phyloP scores from a whole-genome alignment of 1,140 invertebrate genomes.

The Odontomachus brunneus region DNA sequence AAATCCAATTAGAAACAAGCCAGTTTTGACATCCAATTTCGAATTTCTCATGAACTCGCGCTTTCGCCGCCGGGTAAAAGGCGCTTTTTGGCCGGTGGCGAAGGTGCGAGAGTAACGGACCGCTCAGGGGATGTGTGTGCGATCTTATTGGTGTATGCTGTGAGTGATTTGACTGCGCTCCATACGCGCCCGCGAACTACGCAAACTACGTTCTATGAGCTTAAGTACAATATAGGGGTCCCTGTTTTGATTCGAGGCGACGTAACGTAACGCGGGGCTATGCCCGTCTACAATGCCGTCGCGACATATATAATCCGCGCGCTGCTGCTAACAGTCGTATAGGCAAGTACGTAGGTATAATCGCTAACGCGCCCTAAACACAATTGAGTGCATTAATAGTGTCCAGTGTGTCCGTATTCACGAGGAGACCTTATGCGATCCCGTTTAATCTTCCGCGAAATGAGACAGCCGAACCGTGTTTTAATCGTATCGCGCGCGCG shows the following conservation, averaged over 20 bases:
- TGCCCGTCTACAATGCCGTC: conserved; percentile 33
- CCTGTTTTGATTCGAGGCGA: conserved; percentile 47
- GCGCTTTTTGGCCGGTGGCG: neutral
- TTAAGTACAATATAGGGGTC: conserved; percentile 51
- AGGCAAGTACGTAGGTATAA: neutral
- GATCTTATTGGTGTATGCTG: conserved; percentile 30
- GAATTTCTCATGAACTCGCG: neutral
- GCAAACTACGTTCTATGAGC: conserved; percentile 29
- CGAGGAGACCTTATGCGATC: too few species aligned
- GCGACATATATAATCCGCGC: conserved; percentile 39
- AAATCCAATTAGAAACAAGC: neutral
- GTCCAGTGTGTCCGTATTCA: too few species aligned
- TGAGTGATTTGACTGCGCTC: conserved; percentile 7
- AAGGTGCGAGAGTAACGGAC: conserved; percentile 34
- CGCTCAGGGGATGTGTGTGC: conserved; percentile 10
- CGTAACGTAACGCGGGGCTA: conserved; percentile 32
- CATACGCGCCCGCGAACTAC: neutral
- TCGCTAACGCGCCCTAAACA: conserved; percentile 3
- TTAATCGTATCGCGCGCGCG: too few species aligned
- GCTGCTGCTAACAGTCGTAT: conserved; percentile 18
- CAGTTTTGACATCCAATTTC: neutral
- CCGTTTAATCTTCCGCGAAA: too few species aligned
- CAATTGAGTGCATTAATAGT: neutral
- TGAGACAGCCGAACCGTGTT: too few species aligned
- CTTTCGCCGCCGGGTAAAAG: too few species aligned